Base-by-base conservation (phyloP, 2,797 vertebrate species). In the Loriculus beryllinus region DNA sequence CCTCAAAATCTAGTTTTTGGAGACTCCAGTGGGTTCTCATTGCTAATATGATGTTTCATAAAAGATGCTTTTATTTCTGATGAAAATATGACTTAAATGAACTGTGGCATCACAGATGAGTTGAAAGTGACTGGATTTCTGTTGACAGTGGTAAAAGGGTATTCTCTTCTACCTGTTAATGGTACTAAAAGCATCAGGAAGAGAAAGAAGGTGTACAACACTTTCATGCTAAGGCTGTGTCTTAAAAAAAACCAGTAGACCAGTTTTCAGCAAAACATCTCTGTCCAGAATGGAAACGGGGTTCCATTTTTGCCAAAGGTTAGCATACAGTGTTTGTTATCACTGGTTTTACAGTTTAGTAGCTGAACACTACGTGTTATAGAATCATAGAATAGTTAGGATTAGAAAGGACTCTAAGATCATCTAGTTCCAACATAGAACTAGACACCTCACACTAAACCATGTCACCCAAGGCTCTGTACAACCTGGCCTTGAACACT, bases 31-130 rank as follows among this genome's bases (percentile, higher is more conserved):
- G 48, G 2, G 4, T 87, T 94, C 25, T 94, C 22, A 29, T 48
- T 88, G 37, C 20, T 48, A 40, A 59, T 65, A 39, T 5, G n/a
- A 7, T 35, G 52, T 26, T 84, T 78, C n/a, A 20, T 67, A 60
- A 26, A 76, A 88, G 21, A 33, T 74, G 25, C 18, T 69, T 80
- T 92, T 60, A 17, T 78, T 95, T 93, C n/a, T 63, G 16, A 18
- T 68, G 29, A n/a, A 76, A 83, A 48, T 49, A 13, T 40, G 13
- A 56, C 49, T 49, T 77, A 69, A 71, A 47, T 76, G 40, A 72
- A 10, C 31, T 78, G 13, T 57, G 35, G 29, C 28, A 7, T 60
- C 0, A 0, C 26, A 33, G 14, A 10, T 74, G 49, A 72, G 10
- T 62, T 72, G 43, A 43, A 29, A 28, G 9, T 71, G 62, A 33